A percentile compares a stretch with the other conserved stretches of the same genome.
Evolutionary conservation across 2,113 vertebrate species (phyloP).

Genomic region (Anhinga anhinga): DNA sequence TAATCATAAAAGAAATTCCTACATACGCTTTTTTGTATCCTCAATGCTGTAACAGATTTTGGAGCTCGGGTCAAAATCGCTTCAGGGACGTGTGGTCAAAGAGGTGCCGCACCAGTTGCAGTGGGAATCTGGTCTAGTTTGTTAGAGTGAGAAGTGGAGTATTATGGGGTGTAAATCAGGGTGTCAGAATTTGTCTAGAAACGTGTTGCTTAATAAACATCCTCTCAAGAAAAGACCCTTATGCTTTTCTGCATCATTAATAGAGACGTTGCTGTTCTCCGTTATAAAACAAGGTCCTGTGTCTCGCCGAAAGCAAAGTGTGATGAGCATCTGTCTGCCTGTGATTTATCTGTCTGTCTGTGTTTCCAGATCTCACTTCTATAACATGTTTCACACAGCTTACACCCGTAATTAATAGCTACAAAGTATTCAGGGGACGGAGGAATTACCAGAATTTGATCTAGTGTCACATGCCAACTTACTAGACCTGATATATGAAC

Average conservation of each 20-base stretch:
- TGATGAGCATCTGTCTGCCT: not conserved
- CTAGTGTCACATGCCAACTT: not conserved
- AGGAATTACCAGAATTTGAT: not conserved
- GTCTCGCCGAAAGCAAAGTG: not conserved
- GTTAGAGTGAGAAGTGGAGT: not conserved
- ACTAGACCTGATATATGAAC: not conserved
- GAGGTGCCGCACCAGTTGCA: rapidly evolving
- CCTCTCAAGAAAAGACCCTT: not conserved
- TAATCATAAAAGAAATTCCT: not conserved
- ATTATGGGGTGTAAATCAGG: not conserved
- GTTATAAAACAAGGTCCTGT: not conserved
- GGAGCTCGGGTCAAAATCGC: not conserved
- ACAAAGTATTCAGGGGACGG: not conserved
- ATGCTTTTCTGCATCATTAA: not conserved
- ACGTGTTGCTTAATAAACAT: not conserved
- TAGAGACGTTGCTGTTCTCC: not conserved
- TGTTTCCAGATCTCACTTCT: not conserved
- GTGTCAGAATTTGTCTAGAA: not conserved
- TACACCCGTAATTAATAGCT: not conserved
- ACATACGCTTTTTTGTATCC: rapidly evolving
- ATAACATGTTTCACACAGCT: not conserved
- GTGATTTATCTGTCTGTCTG: not conserved
- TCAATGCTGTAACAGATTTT: not conserved
- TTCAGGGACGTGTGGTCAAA: not conserved
- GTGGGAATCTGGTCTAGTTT: not conserved